Conservation (phyloP, 1,140 invertebrate genomes). For the Atta texana region DNA sequence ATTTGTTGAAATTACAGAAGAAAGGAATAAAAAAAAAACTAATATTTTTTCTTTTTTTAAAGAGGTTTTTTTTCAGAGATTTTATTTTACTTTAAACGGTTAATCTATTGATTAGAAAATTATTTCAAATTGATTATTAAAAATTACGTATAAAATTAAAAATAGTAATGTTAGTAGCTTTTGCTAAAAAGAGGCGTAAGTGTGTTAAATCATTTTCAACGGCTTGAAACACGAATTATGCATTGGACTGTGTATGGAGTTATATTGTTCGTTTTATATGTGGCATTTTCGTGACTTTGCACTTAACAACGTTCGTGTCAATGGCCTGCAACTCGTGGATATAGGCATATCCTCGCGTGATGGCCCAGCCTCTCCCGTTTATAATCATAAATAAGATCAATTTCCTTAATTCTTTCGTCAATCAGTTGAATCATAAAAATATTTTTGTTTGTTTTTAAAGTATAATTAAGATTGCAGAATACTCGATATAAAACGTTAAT, state of each 20-base stretch:
- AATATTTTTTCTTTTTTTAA: too few species aligned
- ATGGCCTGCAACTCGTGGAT: conserved; percentile 27
- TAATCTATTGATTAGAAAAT: background rate
- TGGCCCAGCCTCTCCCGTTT: background rate
- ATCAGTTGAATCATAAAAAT: background rate
- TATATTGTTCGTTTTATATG: conserved; percentile 18
- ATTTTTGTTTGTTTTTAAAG: background rate
- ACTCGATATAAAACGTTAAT: background rate
- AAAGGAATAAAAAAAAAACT: background rate
- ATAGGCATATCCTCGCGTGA: conserved; percentile 25
- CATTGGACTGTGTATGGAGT: background rate
- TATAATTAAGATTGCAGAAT: background rate
- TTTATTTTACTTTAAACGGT: background rate
- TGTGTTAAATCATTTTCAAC: conserved; percentile 37
- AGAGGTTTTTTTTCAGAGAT: too few species aligned
- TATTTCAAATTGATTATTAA: background rate
- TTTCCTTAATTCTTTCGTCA: background rate
- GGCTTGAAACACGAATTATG: background rate
- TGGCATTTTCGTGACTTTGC: conserved; percentile 44
- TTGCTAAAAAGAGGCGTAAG: background rate
- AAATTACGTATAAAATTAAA: background rate
- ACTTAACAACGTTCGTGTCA: conserved; percentile 44
- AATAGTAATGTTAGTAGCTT: background rate
- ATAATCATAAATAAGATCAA: conserved; percentile 20
- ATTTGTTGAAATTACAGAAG: background rate